These are phyloP conservation scores for Potorous gilbertii DNA, from an alignment of 2,797 vertebrate species.

Conservation along the genomic window DNA sequence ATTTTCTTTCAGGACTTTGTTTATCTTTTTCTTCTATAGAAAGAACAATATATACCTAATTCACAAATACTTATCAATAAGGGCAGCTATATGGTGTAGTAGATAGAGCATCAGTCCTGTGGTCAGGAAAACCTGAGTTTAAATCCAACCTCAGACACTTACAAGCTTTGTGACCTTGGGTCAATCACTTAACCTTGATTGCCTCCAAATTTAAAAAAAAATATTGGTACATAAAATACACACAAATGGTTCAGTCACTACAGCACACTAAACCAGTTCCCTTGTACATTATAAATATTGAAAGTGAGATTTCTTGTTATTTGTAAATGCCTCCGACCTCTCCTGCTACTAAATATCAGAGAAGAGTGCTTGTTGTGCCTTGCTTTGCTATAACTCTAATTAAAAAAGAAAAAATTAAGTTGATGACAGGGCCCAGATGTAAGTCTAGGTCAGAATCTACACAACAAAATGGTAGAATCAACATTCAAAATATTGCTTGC, in stretches of 20 bases:
- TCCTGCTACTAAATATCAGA: background rate
- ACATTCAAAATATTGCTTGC: too few species aligned
- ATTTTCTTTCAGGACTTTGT: background rate
- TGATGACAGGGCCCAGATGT: background rate
- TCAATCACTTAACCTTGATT: background rate
- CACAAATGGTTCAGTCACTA: background rate
- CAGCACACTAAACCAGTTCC: background rate
- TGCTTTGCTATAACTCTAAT: background rate
- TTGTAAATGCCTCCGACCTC: background rate
- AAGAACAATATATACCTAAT: too few species aligned
- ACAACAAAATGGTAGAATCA: too few species aligned
- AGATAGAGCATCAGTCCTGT: too few species aligned
- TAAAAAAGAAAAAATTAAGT: background rate
- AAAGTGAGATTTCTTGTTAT: background rate
- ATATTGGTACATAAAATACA: background rate
- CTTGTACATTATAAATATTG: background rate
- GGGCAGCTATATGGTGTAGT: too few species aligned
- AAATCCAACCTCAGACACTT: background rate
- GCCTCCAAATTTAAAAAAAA: too few species aligned
- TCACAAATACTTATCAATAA: too few species aligned
- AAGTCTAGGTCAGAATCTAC: too few species aligned
- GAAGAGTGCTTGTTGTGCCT: background rate
- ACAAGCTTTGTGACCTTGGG: background rate
- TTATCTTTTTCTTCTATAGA: too few species aligned
- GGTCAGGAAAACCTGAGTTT: background rate